Evolutionary conservation across 2,113 vertebrate species (phyloP).

Genomic region (Calcarius ornatus): DNA sequence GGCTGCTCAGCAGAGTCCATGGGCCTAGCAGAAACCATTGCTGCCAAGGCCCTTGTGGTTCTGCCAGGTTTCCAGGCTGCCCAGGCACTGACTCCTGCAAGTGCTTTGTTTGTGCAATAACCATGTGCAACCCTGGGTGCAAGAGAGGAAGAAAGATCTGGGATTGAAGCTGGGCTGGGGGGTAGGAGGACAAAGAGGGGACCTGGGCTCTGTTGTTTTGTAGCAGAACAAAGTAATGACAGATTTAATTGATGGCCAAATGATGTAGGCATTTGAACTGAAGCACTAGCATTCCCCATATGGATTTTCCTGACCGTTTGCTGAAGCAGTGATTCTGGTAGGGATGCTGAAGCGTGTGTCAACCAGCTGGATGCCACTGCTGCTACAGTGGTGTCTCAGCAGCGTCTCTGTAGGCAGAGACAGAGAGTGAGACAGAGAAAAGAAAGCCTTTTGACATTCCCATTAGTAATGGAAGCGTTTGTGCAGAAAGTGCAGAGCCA

Average conservation of each 20-base stretch:
- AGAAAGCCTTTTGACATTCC: background rate
- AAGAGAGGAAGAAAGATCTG: background rate
- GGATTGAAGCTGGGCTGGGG: background rate
- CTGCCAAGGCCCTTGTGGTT: background rate
- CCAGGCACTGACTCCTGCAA: background rate
- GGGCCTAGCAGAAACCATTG: background rate
- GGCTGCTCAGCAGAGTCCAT: background rate
- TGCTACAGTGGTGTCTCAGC: background rate
- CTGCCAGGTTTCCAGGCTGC: fast-evolving
- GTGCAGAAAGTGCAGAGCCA: background rate
- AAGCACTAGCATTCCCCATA: background rate
- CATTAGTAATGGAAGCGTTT: background rate
- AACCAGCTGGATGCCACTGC: background rate
- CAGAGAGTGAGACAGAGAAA: background rate
- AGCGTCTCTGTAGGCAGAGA: background rate
- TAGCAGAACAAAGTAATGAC: background rate
- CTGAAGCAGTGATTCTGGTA: background rate
- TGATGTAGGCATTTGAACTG: background rate
- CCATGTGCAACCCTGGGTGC: fast-evolving
- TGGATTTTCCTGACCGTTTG: background rate
- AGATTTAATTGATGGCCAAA: background rate
- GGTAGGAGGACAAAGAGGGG: background rate
- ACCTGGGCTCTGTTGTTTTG: background rate
- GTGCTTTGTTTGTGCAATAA: background rate
- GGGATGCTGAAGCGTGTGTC: background rate